Percentiles rank a stretch among this genome's conserved stretches.
phyloP scores from a whole-genome alignment of 2,888 invertebrate genomes.

The Zootermopsis nevadensis region DNA sequence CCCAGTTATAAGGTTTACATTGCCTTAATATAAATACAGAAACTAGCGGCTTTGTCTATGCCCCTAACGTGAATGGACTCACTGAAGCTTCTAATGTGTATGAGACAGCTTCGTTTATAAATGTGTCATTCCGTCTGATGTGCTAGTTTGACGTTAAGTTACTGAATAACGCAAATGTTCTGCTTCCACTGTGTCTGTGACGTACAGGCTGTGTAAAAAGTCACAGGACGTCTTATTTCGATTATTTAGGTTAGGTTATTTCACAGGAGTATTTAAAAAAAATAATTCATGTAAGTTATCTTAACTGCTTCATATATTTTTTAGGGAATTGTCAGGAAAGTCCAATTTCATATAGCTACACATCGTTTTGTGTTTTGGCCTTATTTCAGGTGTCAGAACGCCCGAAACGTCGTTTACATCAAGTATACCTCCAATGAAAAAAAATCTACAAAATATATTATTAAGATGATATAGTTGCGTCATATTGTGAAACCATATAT shows the following conservation, averaged over 20 bases:
- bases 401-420: no score
- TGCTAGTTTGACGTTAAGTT: slow-evolving; percentile 39
- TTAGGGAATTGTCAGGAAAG: no score
- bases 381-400: no score
- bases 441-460: no score
- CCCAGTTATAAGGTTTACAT: slow-evolving; percentile 22
- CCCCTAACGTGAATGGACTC: slow-evolving; percentile 18
- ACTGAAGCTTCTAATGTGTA: slow-evolving; percentile 35
- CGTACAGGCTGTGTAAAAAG: not conserved
- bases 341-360: no score
- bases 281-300: no score
- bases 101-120: slow-evolving; percentile 40
- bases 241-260: not conserved
- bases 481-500: no score
- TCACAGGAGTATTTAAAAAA: not conserved
- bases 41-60: slow-evolving; percentile 24
- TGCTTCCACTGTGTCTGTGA: slow-evolving; percentile 19
- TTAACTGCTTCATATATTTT: no score
- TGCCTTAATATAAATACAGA: slow-evolving; percentile 18
- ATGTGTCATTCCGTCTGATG: slow-evolving; percentile 42
- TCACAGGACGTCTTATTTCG: not conserved
- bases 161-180: slow-evolving; percentile 15
- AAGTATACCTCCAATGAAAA: no score
- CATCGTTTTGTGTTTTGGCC: no score
- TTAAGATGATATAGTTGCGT: no score